Conservation (phyloP, 2,888 invertebrate genomes). For the Eurytoma adleriae region DNA sequence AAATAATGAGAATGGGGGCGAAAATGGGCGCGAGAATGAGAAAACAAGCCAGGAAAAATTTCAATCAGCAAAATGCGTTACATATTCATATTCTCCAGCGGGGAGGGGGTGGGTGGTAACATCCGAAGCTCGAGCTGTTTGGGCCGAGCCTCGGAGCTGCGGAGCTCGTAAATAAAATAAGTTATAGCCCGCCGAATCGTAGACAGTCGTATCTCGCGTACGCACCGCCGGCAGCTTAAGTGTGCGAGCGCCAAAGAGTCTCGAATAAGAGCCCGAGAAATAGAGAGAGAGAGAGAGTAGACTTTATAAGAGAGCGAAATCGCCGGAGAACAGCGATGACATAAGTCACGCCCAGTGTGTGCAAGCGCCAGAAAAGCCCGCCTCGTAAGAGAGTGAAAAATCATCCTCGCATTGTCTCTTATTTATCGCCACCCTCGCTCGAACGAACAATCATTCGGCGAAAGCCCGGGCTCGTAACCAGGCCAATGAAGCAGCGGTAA, state of each 20-base stretch:
- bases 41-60: slow-evolving; percentile 73
- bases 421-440: slow-evolving; percentile 24
- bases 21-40: slow-evolving; percentile 52
- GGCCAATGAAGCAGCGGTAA: slow-evolving; percentile 13
- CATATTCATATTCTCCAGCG: slow-evolving; percentile 69
- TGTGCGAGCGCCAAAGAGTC: slow-evolving; percentile 55
- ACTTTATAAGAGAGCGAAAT: slow-evolving; percentile 32
- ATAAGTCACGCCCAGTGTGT: slow-evolving; percentile 44
- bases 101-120: not conserved
- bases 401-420: not conserved
- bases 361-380: slow-evolving; percentile 41
- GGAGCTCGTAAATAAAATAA: slow-evolving; percentile 65
- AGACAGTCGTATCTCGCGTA: slow-evolving; percentile 59
- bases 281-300: slow-evolving; percentile 19
- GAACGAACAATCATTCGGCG: slow-evolving; percentile 10
- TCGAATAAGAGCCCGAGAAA: slow-evolving; percentile 23
- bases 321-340: slow-evolving; percentile 43
- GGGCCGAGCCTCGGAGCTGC: not conserved
- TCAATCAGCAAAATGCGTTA: slow-evolving; percentile 75
- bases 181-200: slow-evolving; percentile 63
- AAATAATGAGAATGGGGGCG: slow-evolving; percentile 52
- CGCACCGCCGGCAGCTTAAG: slow-evolving; percentile 49
- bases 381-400: slow-evolving; percentile 36
- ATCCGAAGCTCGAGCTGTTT: not conserved
- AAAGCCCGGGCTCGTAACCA: not conserved